Base-by-base conservation (phyloP, 1,140 invertebrate species). In the Panagrolaimus sp. region DNA sequence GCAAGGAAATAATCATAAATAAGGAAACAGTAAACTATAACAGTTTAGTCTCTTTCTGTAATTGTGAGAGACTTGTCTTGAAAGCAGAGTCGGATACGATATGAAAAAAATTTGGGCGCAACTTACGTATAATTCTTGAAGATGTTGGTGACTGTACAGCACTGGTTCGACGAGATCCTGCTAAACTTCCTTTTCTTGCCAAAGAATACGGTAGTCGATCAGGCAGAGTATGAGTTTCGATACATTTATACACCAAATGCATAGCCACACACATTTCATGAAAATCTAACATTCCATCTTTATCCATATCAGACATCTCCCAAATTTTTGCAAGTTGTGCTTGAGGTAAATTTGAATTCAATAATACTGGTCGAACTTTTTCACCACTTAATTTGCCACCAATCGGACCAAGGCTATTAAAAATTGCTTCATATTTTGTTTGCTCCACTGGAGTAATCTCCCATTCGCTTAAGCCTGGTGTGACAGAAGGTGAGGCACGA, bases 221-320 rank as follows among this genome's bases (percentile, higher is more conserved):
- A n/a, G 93, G 94, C 72, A 95, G 89, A 10, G 91, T 17, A 17
- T 79, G 77, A 45, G 45, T 73, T 43, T 79, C 70, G 10, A 77
- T 62, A 12, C 44, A 45, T 62, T 67, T 68, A 77, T 91, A 90
- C 77, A 98, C 96, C 81, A 99, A 88, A 87, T 99, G 94, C 90
- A 96, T 94, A 0, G 95, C 93, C 64, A 99, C 87, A n/a, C 94
- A 94, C 86, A 97, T 98, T 87, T 99, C 96, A 79, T 98, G 94
- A 0, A 88, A 83, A 85, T 98, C 95, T 55, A 97, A 85, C 85
- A 91, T 89, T 0, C 96, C 96, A 86, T 98, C 96, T 75, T 90
- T 89, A 85, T 98, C 95, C 45, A 97, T 88, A 84, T 98, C 96
- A 0, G 94, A 89, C 45, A 98, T 85, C 83, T 95, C 96, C 94